A percentile compares a stretch with the other conserved stretches of the same genome.
Conservation (phyloP, 1,140 invertebrate species). For the Babylonia areolata region DNA sequence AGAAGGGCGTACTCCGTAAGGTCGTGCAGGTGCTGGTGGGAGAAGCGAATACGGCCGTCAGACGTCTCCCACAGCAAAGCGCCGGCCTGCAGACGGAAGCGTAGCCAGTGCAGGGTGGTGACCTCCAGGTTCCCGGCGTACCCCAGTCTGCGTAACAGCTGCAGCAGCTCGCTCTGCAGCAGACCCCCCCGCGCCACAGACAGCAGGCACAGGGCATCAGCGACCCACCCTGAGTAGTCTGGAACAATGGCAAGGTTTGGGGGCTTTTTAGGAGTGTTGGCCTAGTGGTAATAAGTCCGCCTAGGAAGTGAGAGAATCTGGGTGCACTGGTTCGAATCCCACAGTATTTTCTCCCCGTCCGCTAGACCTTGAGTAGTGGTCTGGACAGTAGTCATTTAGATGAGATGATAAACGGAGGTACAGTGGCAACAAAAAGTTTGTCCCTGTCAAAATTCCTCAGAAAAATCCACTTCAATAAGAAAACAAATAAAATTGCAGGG, state of each 20-base stretch:
- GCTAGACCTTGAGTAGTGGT: too few relatives aligned
- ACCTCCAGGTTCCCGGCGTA: slow-evolving; percentile 66
- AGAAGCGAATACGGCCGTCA: slow-evolving; percentile 67
- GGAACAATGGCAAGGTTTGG: slow-evolving; percentile 16
- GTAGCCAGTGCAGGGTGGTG: slow-evolving; percentile 68
- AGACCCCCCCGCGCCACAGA: slow-evolving; percentile 69
- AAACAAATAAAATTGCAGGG: too few relatives aligned
- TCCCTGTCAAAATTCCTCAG: too few relatives aligned
- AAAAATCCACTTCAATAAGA: too few relatives aligned
- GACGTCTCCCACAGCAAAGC: slow-evolving; percentile 61
- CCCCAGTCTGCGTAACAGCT: slow-evolving; percentile 62
- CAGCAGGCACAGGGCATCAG: slow-evolving; percentile 70
- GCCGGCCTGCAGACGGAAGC: slow-evolving; percentile 63
- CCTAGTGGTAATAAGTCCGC: too few relatives aligned
- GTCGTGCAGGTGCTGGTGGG: slow-evolving; percentile 71
- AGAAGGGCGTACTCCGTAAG: slow-evolving; percentile 70
- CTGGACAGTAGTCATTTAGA: too few relatives aligned
- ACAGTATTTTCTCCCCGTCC: too few relatives aligned
- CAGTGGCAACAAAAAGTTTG: too few relatives aligned
- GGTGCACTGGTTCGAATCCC: too few relatives aligned
- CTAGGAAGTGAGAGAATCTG: too few relatives aligned
- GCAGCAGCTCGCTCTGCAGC: slow-evolving; percentile 61
- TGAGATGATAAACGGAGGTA: too few relatives aligned
- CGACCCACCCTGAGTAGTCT: slow-evolving; percentile 73
- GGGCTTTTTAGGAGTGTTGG: too few relatives aligned